Percentiles rank a stretch among this genome's conserved stretches.
Conservation (phyloP, 2,113 vertebrate species). For the Epinephelus cyanopodus region DNA sequence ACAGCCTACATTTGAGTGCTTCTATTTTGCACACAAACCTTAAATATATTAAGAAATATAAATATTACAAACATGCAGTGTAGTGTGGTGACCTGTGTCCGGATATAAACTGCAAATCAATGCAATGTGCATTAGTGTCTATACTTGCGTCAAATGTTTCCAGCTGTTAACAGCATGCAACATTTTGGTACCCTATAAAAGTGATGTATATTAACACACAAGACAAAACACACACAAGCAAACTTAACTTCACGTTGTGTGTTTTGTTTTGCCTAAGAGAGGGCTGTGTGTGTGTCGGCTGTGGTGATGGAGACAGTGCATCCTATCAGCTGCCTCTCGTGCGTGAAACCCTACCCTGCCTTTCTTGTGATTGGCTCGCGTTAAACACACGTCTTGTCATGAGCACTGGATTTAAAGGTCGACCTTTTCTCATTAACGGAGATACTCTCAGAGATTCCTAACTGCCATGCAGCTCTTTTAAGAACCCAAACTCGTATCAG, state of each 20-base stretch:
- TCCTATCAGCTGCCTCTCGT: conserved; percentile 1
- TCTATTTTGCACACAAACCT: neutral
- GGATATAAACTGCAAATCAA: neutral
- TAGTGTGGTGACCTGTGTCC: neutral
- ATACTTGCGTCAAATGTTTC: too few species aligned
- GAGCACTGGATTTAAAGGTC: neutral
- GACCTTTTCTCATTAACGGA: neutral
- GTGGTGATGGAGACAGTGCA: neutral
- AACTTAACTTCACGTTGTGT: neutral
- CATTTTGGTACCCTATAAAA: neutral
- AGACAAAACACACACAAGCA: neutral
- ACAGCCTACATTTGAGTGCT: neutral
- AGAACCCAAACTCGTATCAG: neutral
- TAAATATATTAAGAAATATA: neutral
- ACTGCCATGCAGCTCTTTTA: neutral
- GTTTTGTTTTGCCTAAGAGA: neutral
- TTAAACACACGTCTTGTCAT: neutral
- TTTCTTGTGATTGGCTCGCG: conserved; percentile 8
- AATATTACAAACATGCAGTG: neutral
- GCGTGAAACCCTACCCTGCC: conserved; percentile 4
- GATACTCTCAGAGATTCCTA: neutral
- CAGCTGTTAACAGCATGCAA: neutral
- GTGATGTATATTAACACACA: neutral
- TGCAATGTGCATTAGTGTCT: neutral
- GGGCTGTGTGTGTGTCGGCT: neutral